Evolutionary conservation across 2,113 vertebrate species (phyloP).

Genomic region (Anoplopoma fimbria): DNA sequence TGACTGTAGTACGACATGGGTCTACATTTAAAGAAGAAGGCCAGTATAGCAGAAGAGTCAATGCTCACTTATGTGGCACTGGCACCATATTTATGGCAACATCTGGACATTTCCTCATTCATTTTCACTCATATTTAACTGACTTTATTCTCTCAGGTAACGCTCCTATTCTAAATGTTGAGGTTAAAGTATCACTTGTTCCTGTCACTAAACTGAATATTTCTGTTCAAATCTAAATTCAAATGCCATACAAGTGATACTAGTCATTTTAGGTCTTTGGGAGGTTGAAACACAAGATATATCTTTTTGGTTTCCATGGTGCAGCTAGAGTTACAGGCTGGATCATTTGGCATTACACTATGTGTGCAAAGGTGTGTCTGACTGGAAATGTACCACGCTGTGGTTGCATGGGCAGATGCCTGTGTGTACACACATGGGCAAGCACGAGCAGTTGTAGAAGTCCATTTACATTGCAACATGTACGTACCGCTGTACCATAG

Average conservation of each 20-base stretch:
- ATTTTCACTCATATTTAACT: background rate
- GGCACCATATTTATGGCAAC: conserved; percentile 7
- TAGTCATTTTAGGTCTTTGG: background rate
- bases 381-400: conserved; percentile 11
- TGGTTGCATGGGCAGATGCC: background rate
- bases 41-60: conserved; percentile 46
- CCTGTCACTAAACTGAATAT: background rate
- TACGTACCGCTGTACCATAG: background rate
- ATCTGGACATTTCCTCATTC: conserved; percentile 10
- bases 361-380: conserved; percentile 61
- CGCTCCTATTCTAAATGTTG: background rate
- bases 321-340: conserved; percentile 65
- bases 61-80: background rate
- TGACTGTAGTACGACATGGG: conserved; percentile 27
- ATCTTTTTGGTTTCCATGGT: conserved; percentile 23
- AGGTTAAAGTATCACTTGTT: background rate
- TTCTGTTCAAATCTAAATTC: background rate
- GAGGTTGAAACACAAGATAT: background rate
- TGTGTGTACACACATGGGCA: background rate
- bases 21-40: conserved; percentile 73
- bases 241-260: background rate
- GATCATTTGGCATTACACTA: background rate
- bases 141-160: background rate
- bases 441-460: background rate
- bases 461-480: background rate